Evolutionary conservation across 2,113 vertebrate species (phyloP).

Genomic region (Microcebus murinus): DNA sequence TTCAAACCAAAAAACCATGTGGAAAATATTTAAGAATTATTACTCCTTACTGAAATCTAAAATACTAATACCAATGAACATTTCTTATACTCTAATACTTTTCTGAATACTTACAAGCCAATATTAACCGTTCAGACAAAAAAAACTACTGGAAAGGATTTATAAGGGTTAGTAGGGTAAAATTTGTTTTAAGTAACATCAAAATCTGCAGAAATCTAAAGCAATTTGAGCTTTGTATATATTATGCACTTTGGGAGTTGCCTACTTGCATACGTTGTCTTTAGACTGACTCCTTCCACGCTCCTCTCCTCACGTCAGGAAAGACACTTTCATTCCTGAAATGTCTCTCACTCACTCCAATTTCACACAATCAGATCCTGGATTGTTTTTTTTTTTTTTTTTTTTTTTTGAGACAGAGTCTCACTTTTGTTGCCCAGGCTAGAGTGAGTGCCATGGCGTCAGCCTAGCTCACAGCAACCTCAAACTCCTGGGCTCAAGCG

Average conservation of each 20-base stretch:
- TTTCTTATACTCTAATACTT: not conserved
- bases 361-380: conserved; percentile 30
- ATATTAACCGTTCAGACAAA: conserved; percentile 20
- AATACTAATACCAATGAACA: not conserved
- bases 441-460: too few species aligned
- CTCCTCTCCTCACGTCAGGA: not conserved
- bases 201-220: not conserved
- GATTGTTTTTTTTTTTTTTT: not conserved
- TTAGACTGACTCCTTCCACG: not conserved
- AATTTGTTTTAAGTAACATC: conserved; percentile 16
- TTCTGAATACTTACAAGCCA: not conserved
- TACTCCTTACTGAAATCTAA: not conserved
- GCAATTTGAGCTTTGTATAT: not conserved
- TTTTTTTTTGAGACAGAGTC: too few species aligned
- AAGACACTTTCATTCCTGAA: conserved; percentile 21
- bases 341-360: not conserved
- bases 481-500: too few species aligned
- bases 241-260: too few species aligned
- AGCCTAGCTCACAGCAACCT: too few species aligned
- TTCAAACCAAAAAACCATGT: not conserved
- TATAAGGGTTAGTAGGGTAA: not conserved
- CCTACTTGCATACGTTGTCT: not conserved
- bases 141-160: not conserved
- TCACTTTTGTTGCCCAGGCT: too few species aligned
- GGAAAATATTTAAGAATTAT: conserved; percentile 47